phyloP scores from a whole-genome alignment of 92 coral and sea anemone genomes.

The Hydrozoanthus gracilis region DNA sequence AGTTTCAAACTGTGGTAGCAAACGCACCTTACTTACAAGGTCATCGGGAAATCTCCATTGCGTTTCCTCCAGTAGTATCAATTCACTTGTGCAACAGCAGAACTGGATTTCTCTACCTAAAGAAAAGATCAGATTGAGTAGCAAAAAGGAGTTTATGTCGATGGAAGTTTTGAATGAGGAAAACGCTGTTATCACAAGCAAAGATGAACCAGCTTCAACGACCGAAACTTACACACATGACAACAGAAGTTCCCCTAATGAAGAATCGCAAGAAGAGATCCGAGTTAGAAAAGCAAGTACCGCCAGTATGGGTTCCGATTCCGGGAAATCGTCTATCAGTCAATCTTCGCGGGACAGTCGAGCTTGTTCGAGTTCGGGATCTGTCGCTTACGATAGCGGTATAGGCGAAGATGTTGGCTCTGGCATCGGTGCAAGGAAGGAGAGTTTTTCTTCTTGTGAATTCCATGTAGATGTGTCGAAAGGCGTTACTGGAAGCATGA shows the following conservation, averaged over 20 bases:
- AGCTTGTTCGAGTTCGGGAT: conserved; percentile 23
- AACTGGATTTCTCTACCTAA: not conserved
- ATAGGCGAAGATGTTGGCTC: conserved; percentile 22
- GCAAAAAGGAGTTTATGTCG: not conserved
- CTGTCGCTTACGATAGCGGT: conserved; percentile 32
- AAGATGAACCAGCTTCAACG: conserved; percentile 2
- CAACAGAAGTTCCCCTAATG: not conserved
- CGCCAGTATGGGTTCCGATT: conserved; percentile 14
- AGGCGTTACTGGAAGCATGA: not conserved
- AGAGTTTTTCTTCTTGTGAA: not conserved
- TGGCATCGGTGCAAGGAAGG: not conserved
- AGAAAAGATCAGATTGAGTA: not conserved
- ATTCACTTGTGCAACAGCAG: not conserved
- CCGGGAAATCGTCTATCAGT: conserved; percentile 14
- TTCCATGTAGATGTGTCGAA: not conserved
- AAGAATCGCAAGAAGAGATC: not conserved
- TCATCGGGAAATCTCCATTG: not conserved
- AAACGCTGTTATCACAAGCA: not conserved
- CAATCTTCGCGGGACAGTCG: conserved; percentile 23
- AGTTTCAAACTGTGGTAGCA: not conserved
- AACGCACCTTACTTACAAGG: not conserved
- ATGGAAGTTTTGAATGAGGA: not conserved
- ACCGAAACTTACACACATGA: not conserved
- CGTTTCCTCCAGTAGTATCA: not conserved
- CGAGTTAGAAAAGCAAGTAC: not conserved